These are phyloP conservation scores for Tanypteryx hageni DNA, from an alignment of 2,888 invertebrate species.

Conservation along the genomic window DNA sequence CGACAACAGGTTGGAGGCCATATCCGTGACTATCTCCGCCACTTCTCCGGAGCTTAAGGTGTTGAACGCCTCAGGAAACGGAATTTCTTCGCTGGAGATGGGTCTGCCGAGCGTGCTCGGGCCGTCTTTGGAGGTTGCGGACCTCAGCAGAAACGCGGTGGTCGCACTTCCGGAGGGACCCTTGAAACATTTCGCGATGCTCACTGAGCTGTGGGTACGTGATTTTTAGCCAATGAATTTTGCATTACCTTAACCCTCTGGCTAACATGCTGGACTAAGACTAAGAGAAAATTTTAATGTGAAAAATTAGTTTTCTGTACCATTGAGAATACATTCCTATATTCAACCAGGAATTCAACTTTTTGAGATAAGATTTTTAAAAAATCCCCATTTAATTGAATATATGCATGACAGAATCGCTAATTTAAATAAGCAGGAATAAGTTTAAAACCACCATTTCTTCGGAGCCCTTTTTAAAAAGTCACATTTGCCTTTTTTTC, in stretches of 20 bases:
- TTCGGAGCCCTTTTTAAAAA: no score
- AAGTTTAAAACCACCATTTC: no score
- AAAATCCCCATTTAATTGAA: no score
- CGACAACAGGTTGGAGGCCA: constrained; percentile 84
- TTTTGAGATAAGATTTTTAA: no score
- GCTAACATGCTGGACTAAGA: no score
- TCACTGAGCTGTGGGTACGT: constrained; percentile 86
- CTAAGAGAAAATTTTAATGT: no score
- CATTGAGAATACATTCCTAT: no score
- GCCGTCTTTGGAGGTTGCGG: constrained; percentile 88
- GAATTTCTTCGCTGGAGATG: constrained; percentile 10
- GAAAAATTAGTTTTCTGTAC: no score
- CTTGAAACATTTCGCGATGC: constrained; percentile 88
- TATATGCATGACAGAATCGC: no score
- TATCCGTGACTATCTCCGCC: constrained; percentile 85
- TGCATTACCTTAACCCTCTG: not conserved
- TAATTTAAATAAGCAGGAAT: no score
- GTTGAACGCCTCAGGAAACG: constrained; percentile 29
- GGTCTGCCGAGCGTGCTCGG: constrained; percentile 20
- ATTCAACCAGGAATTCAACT: no score
- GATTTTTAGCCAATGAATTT: not conserved
- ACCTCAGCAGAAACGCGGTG: constrained; percentile 88
- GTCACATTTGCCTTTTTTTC: no score
- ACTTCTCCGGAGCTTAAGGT: constrained; percentile 83
- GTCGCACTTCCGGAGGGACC: constrained; percentile 81